Evolutionary conservation across 1,140 invertebrate species (phyloP), one percentile per base, ranked within the genome.

Genomic region (Stegodyphus mimosarum): DNA sequence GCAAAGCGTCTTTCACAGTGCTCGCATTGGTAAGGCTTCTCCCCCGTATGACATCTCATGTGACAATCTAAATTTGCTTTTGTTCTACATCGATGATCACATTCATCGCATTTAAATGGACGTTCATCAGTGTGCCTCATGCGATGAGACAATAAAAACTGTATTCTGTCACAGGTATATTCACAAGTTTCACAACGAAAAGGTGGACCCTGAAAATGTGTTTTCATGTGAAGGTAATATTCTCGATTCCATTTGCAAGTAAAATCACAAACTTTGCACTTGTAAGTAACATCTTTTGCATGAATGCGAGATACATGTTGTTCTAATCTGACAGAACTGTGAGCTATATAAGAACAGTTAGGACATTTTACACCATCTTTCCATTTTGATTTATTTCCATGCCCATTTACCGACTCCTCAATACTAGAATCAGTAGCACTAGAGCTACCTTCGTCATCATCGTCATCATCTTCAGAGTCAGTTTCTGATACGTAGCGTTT

Each of bases 171-270:
- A 71, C 90, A 90, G 6, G 87, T 90, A 87, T 90, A 93, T 87
- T 92, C 89, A 92, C 94, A 94, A 75, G 90, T 90, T 87, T 93
- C 93, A 90, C 94, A 94, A 75, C 91, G 90, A 88, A 92, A 94
- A 50, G 93, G 93, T 48, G 93, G 93, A 13, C 93, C 93, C 18
- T 90, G 88, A 89, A 93, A 94, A 89, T 94, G 93, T 33, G 88
- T 90, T 88, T 92, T 93, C 92, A 94, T 93, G 88, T 95, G 94
- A 63, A 90, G 90, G 88, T 93, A 93, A 89, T 93, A 94, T 85
- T 92, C 91, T 51, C 92, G 91, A 88, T 93, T 94, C 91, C 93
- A 94, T 87, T 92, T 92, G 86, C 93, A 93, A 55, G 92, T 92
- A 90, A 93, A 94, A 18, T 91, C 90, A 90, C 94, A 94, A 51